Conservation (phyloP, 2,888 invertebrate genomes). For the Trilocha varians region DNA sequence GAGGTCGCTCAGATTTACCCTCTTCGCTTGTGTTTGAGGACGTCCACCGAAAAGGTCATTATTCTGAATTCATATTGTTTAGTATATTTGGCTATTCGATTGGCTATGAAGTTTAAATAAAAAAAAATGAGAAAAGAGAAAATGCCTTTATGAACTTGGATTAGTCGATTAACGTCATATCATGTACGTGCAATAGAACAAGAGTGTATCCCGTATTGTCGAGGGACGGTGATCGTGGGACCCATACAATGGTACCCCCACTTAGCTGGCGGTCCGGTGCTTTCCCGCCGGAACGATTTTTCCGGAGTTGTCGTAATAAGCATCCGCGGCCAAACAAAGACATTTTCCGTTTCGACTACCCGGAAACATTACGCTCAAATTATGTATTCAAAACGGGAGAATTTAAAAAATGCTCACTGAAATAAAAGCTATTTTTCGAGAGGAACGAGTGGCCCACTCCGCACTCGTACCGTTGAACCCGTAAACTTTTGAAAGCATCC, state of each 20-base stretch:
- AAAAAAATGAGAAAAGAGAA: too few relatives aligned
- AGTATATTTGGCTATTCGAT: not conserved
- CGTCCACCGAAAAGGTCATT: constrained; percentile 22
- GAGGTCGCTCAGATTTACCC: constrained; percentile 26
- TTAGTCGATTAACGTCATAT: constrained; percentile 25
- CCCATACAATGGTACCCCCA: constrained; percentile 49
- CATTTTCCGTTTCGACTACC: constrained; percentile 46
- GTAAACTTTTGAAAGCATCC: not conserved
- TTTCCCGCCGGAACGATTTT: constrained; percentile 52
- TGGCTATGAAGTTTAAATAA: too few relatives aligned
- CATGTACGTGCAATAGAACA: constrained; percentile 56
- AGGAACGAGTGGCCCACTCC: not conserved
- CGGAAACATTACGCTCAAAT: constrained; percentile 52
- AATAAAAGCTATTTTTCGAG: constrained; percentile 9
- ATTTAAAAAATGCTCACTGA: constrained; percentile 26
- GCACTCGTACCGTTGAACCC: not conserved
- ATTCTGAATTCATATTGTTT: not conserved
- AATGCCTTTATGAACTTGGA: too few relatives aligned
- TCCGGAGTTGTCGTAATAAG: constrained; percentile 56
- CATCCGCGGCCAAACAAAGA: constrained; percentile 60
- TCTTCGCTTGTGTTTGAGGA: constrained; percentile 33
- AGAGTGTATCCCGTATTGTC: constrained; percentile 48
- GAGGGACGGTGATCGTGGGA: constrained; percentile 28
- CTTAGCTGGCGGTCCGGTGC: constrained; percentile 60
- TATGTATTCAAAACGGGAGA: constrained; percentile 40